Evolutionary conservation across 2,113 vertebrate species (phyloP).

Genomic region (Cyprinodon variegatus): DNA sequence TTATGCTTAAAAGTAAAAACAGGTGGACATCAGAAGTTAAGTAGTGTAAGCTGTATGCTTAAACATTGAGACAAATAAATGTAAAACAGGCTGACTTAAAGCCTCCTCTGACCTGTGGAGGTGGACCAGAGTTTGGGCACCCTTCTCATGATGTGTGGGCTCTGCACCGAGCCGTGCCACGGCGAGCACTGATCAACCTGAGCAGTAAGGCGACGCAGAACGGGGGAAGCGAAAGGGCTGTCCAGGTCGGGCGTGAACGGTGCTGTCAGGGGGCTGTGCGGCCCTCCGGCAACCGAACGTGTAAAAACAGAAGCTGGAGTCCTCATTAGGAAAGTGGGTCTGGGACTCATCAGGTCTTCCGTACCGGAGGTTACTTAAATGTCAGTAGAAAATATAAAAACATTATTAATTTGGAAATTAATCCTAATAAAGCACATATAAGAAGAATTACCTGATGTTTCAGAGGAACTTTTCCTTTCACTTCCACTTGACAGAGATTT

Average conservation of each 20-base stretch:
- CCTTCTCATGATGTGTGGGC: slow-evolving; percentile 84
- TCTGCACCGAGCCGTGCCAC: slow-evolving; percentile 82
- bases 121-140: slow-evolving; percentile 90
- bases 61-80: background rate
- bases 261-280: slow-evolving; percentile 70
- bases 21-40: background rate
- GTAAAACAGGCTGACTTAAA: background rate
- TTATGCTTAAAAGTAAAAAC: background rate
- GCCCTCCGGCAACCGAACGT: slow-evolving; percentile 74
- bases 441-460: slow-evolving; percentile 69
- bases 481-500: slow-evolving; percentile 78
- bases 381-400: background rate
- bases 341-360: slow-evolving; percentile 81
- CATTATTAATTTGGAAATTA: background rate
- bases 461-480: slow-evolving; percentile 74
- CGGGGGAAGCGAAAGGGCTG: slow-evolving; percentile 81
- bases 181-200: slow-evolving; percentile 80
- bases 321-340: slow-evolving; percentile 62
- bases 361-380: slow-evolving; percentile 61
- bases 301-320: slow-evolving; percentile 80
- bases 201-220: slow-evolving; percentile 76
- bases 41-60: background rate
- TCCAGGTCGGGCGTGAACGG: slow-evolving; percentile 81
- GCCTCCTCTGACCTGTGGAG: slow-evolving; percentile 78
- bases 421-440: background rate